Percentiles rank a stretch among this genome's conserved stretches.
Evolutionary conservation across 1,140 invertebrate genomes (phyloP).

Genomic region (Brachionus rotundiformis): DNA sequence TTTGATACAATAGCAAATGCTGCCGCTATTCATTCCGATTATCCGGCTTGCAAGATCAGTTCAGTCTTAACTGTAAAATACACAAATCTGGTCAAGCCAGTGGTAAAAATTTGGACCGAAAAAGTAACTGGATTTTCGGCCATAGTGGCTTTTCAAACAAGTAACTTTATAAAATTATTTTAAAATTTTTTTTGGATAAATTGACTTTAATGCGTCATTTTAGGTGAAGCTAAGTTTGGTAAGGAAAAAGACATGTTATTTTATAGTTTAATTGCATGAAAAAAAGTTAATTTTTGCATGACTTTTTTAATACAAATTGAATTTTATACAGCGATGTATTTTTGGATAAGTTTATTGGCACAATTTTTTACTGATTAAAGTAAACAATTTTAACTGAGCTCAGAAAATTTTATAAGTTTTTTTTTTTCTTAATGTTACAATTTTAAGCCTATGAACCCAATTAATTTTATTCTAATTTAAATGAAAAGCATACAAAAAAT

Average conservation of each 20-base stretch:
- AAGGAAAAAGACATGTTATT: not conserved
- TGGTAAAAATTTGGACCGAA: constrained; percentile 62
- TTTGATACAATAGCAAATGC: constrained; percentile 50
- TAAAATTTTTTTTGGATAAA: not conserved
- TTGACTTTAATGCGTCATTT: not conserved
- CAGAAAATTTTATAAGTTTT: too few species aligned
- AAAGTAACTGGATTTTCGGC: constrained; percentile 63
- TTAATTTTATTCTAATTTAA: too few species aligned
- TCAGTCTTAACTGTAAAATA: constrained; percentile 61
- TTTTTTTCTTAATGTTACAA: too few species aligned
- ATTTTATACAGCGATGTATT: not conserved
- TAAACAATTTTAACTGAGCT: too few species aligned
- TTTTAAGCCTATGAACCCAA: too few species aligned
- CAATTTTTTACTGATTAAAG: too few species aligned
- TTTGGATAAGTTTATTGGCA: not conserved
- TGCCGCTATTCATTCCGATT: constrained; percentile 53
- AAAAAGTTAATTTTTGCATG: not conserved
- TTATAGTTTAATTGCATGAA: not conserved
- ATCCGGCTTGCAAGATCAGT: constrained; percentile 61
- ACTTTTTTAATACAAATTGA: not conserved
- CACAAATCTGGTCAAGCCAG: constrained; percentile 61
- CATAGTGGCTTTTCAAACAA: constrained; percentile 62
- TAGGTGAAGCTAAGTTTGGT: constrained; percentile 12
- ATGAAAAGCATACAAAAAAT: too few species aligned
- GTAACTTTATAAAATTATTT: constrained; percentile 53